phyloP scores from a whole-genome alignment of 2,113 vertebrate genomes.

The Ailurus styani region DNA sequence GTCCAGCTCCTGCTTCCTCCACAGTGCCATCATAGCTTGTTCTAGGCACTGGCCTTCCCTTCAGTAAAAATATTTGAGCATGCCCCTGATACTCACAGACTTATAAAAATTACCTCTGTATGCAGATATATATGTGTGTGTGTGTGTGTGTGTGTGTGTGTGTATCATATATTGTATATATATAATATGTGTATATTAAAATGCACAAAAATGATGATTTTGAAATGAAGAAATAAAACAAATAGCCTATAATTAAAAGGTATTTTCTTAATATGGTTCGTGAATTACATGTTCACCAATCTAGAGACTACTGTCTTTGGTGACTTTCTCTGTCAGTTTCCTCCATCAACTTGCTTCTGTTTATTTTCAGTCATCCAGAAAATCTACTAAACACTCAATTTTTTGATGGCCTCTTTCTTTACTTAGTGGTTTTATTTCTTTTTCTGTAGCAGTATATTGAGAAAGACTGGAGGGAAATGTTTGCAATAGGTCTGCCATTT shows the following conservation, averaged over 20 bases:
- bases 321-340: neutral
- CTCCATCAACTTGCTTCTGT: neutral
- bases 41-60: neutral
- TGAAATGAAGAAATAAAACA: neutral
- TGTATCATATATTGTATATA: too few relatives aligned
- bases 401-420: neutral
- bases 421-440: neutral
- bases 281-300: neutral
- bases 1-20: neutral
- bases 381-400: neutral
- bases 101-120: neutral
- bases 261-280: neutral
- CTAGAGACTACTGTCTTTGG: neutral
- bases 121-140: neutral
- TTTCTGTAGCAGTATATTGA: neutral
- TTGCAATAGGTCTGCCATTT: neutral
- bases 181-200: neutral
- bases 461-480: neutral
- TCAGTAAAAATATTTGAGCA: neutral
- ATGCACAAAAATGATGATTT: neutral
- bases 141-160: too few relatives aligned
- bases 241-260: neutral
- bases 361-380: conserved; percentile 29
- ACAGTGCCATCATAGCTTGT: neutral
- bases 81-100: neutral